Base-by-base conservation (phyloP, 2,888 invertebrate genomes). In the Acronicta psi region DNA sequence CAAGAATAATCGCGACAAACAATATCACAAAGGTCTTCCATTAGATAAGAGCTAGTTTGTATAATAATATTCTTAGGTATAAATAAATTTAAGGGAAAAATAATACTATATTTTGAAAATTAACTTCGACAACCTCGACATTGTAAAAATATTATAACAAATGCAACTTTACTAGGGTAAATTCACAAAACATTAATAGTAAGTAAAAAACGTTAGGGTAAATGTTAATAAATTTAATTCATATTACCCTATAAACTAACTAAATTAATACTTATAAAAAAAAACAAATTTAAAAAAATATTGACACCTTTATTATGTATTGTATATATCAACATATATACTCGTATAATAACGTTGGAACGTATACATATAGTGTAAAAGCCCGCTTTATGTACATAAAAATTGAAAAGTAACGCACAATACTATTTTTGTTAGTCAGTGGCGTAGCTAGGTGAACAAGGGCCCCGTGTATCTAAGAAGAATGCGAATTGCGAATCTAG, bases 11-110 rank as follows among this genome's bases (percentile, higher is more conserved):
- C 92, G 70, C 83, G 77, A 91, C 89, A 92, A 93, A 94, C 89
- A 91, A 94, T 94, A 94, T 94, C 94, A 94, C 94, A 70, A 85
- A 84, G 73, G 93, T 93, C 93, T 93, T 93, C 93, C 93, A 92
- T 73, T 90, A 88, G 56, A 11, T 83, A 85, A 85, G 82, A 59
- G 40, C 71, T 68, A 62, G 66, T n/a, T 51, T 63, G 57, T 69
- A 68, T 55, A 52, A 44, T 47, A 53, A 7, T 16, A 17, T 1
- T 9, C 16, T 13, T 23, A 16, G 10, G 11, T 51, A 42, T 40
- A 16, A 38, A 11, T 25, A 25, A 43, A 16, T n/a, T n/a, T 42
- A 37, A 16, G 37, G 1, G 7, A 45, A 42, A 38, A 17, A 16
- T 6, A 31, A n/a, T n/a, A n/a, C n/a, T 17, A 45, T 45, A 14